Percentiles rank a stretch among this genome's conserved stretches.
Conservation (phyloP, 2,888 invertebrate species). For the Lamellibrachia satsuma region DNA sequence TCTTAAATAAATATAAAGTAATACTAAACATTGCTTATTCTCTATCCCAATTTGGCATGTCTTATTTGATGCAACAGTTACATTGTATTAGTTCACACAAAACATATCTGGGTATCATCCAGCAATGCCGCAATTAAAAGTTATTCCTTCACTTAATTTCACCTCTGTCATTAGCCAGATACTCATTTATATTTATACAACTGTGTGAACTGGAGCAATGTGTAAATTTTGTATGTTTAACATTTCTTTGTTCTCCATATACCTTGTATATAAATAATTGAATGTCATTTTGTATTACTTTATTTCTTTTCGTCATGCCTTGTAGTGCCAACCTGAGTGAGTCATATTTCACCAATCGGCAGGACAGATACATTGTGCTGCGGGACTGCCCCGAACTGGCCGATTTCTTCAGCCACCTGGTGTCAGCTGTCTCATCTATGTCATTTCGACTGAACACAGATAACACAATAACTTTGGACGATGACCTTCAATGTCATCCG, state of each 20-base stretch:
- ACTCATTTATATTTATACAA: background rate
- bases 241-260: background rate
- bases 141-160: background rate
- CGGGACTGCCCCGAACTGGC: constrained; percentile 79
- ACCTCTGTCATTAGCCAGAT: background rate
- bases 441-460: constrained; percentile 71
- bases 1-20: no score
- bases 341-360: constrained; percentile 95
- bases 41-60: background rate
- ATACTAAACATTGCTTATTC: background rate
- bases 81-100: constrained; percentile 5
- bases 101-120: background rate
- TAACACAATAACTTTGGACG: constrained; percentile 64
- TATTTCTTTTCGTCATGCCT: background rate
- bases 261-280: no score
- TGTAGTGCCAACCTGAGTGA: constrained; percentile 91
- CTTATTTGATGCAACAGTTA: background rate
- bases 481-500: constrained; percentile 73
- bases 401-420: constrained; percentile 83
- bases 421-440: constrained; percentile 74
- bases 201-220: background rate
- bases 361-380: constrained; percentile 94
- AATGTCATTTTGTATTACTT: background rate
- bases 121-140: background rate
- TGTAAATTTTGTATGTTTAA: no score